A percentile compares a stretch with the other conserved stretches of the same genome.
These are phyloP conservation scores for Chloropsis cyanopogon DNA, from an alignment of 2,113 vertebrate species.

Conservation along the genomic window DNA sequence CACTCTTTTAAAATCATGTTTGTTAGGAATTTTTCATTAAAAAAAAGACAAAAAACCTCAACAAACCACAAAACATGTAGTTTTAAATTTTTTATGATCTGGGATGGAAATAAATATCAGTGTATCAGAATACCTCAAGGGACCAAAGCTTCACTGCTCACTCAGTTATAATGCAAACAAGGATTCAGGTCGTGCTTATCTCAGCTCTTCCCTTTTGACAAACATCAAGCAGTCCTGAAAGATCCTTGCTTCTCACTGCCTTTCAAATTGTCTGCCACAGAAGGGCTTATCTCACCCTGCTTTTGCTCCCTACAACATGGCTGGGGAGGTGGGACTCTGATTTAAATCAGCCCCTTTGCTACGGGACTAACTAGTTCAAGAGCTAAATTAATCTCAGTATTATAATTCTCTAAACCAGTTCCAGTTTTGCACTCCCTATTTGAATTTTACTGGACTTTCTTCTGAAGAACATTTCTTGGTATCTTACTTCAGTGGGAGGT, in stretches of 20 bases:
- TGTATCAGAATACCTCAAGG: neutral
- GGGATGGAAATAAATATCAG: neutral
- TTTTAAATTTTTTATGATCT: neutral
- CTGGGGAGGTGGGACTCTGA: neutral
- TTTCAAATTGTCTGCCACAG: neutral
- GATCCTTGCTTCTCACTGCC: neutral
- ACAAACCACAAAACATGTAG: neutral
- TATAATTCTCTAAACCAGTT: neutral
- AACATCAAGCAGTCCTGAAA: neutral
- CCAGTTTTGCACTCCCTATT: neutral
- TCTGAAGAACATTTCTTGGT: constrained; percentile 47
- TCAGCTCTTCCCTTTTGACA: constrained; percentile 6
- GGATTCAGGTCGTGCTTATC: neutral
- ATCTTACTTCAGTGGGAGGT: constrained; percentile 51
- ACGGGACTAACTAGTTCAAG: neutral
- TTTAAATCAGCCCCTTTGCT: neutral
- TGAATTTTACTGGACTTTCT: constrained; percentile 57
- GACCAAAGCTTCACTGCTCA: neutral
- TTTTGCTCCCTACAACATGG: neutral
- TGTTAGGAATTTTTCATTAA: neutral
- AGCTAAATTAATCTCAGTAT: constrained; percentile 16
- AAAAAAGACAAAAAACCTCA: neutral
- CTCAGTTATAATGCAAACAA: neutral
- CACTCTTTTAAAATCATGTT: neutral
- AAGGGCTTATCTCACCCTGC: neutral